These are phyloP conservation scores for Enhydra lutris DNA, from an alignment of 2,113 vertebrate species.

Conservation along the genomic window DNA sequence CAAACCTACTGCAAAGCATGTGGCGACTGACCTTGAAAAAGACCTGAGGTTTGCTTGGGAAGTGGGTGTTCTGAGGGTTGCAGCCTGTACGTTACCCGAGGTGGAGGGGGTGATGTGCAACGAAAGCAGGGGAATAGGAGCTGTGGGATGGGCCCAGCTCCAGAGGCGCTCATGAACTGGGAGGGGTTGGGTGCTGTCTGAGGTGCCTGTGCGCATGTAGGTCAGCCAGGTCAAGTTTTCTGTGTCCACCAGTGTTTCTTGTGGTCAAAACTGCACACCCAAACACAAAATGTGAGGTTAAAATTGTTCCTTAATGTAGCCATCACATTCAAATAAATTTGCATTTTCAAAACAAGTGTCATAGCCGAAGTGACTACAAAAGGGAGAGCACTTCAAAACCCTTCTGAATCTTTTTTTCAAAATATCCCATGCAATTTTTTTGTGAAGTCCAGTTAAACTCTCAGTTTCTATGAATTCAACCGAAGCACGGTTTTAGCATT, in stretches of 20 bases:
- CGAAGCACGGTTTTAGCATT: not conserved
- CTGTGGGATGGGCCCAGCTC: not conserved
- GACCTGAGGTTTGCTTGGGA: not conserved
- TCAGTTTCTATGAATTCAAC: not conserved
- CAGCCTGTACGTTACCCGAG: not conserved
- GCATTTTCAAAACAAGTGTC: not conserved
- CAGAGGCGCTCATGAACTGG: rapidly evolving
- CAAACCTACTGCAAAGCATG: rapidly evolving
- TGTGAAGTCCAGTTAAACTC: not conserved
- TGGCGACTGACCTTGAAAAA: not conserved
- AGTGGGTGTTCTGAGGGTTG: not conserved
- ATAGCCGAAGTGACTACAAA: not conserved
- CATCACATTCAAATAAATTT: not conserved
- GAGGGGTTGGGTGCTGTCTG: not conserved
- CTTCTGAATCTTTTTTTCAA: not conserved
- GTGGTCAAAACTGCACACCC: not conserved
- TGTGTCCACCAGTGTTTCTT: not conserved
- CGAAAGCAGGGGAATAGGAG: rapidly evolving
- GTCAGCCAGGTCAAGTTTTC: not conserved
- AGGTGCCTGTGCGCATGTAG: rapidly evolving
- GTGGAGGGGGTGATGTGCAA: not conserved
- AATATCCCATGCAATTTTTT: not conserved
- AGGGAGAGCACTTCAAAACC: not conserved
- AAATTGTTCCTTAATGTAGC: not conserved
- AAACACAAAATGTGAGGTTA: not conserved